Percentiles rank a stretch among this genome's conserved stretches.
phyloP scores from a whole-genome alignment of 2,113 vertebrate species.

The Oreochromis spilurus region DNA sequence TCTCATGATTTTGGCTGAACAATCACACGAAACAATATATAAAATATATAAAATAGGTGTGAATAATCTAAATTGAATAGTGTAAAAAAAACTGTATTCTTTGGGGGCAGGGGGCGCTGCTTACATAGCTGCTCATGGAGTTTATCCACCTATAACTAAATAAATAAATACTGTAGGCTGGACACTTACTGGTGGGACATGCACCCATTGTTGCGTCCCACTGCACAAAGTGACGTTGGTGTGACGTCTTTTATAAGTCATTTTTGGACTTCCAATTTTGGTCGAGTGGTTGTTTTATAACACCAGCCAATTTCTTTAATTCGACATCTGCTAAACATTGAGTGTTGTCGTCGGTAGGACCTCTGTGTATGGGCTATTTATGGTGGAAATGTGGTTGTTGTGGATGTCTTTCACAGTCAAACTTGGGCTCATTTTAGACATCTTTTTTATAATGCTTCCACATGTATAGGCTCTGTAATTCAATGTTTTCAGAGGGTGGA shows the following conservation, averaged over 20 bases:
- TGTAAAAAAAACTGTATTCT: too few species aligned
- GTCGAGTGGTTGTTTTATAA: background rate
- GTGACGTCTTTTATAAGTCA: background rate
- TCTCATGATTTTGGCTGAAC: too few species aligned
- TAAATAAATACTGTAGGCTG: background rate
- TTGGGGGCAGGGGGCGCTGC: too few species aligned
- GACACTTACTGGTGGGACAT: background rate
- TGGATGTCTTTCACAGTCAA: background rate
- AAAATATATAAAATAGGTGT: too few species aligned
- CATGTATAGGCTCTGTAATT: background rate
- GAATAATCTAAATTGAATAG: too few species aligned
- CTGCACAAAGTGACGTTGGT: background rate
- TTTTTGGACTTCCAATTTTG: background rate
- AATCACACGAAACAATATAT: too few species aligned
- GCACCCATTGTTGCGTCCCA: background rate
- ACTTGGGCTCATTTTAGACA: background rate
- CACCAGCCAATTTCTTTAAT: accelerated
- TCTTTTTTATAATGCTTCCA: background rate
- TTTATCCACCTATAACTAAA: background rate
- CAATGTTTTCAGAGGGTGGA: background rate
- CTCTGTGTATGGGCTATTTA: background rate
- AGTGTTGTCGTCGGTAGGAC: background rate
- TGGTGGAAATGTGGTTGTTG: background rate
- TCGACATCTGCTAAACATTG: background rate
- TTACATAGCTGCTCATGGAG: background rate